phyloP scores from a whole-genome alignment of 2,797 vertebrate species.

The Lepilemur ruficaudatus region DNA sequence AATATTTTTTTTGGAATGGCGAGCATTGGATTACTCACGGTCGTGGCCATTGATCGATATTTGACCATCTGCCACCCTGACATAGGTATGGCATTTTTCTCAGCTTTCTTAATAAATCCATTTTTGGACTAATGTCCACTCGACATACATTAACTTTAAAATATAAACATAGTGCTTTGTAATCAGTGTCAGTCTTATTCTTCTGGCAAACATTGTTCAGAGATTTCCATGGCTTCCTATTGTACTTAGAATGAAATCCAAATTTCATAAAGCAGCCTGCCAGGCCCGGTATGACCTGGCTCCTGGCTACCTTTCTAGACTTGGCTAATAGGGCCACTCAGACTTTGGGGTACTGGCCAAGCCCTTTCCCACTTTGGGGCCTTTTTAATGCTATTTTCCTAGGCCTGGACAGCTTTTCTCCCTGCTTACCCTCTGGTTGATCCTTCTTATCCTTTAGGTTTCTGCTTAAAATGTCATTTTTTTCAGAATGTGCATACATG shows the following conservation, averaged over 20 bases:
- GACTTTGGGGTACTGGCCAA: not conserved
- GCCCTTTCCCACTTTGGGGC: not conserved
- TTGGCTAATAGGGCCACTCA: not conserved
- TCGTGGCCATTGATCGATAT: constrained; percentile 95
- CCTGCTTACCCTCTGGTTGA: not conserved
- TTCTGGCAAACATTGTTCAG: not conserved
- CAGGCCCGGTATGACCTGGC: not conserved
- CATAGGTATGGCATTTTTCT: constrained; percentile 86
- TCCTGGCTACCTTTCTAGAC: not conserved
- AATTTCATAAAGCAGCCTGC: not conserved
- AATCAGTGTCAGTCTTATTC: not conserved
- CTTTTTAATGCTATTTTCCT: not conserved
- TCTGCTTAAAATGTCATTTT: not conserved
- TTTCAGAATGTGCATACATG: not conserved
- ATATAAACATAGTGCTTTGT: not conserved
- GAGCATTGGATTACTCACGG: constrained; percentile 96
- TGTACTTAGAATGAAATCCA: not conserved
- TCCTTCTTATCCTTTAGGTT: not conserved
- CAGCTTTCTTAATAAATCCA: not conserved
- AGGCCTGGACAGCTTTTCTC: not conserved
- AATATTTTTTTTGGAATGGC: constrained; percentile 99
- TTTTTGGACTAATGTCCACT: not conserved
- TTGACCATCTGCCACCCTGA: constrained; percentile 94
- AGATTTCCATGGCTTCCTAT: not conserved
- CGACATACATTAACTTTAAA: not conserved